phyloP scores from a whole-genome alignment of 2,888 invertebrate species.

The Taphrorychus bicolor region DNA sequence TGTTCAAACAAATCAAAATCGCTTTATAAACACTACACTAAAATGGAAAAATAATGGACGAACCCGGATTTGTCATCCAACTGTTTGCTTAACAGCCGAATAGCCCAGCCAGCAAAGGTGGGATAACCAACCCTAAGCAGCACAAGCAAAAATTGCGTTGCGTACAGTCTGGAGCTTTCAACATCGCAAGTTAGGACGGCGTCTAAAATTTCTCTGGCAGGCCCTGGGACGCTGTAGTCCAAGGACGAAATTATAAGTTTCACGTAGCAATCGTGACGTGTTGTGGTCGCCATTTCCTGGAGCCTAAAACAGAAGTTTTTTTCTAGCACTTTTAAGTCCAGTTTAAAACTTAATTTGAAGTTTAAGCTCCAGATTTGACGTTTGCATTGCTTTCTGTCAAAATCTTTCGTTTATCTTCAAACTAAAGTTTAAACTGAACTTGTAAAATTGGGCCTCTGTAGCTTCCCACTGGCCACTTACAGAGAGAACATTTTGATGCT shows the following conservation, averaged over 20 bases:
- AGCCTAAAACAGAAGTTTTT: too few species aligned
- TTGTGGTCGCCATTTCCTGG: conserved; percentile 78
- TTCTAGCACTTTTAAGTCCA: too few species aligned
- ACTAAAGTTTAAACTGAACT: too few species aligned
- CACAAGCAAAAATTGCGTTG: conserved; percentile 90
- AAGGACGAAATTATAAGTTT: conserved; percentile 92
- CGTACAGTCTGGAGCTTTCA: conserved; percentile 77
- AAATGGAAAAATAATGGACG: too few species aligned
- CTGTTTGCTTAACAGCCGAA: conserved; percentile 84
- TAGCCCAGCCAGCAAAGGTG: conserved; percentile 85
- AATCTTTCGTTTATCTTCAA: too few species aligned
- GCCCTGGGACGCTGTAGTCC: conserved; percentile 82
- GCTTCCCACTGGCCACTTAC: too few species aligned
- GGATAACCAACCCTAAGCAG: conserved; percentile 78
- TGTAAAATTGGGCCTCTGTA: too few species aligned
- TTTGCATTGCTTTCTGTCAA: too few species aligned
- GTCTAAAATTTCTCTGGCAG: conserved; percentile 63
- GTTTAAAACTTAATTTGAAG: too few species aligned
- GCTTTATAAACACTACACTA: not conserved
- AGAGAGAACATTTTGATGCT: conserved; percentile 77
- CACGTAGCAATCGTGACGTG: conserved; percentile 90
- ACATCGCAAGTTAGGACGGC: conserved; percentile 65
- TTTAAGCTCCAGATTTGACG: too few species aligned
- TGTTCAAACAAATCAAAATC: too few species aligned
- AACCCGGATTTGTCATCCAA: conserved; percentile 78